Percentiles rank a stretch among this genome's conserved stretches.
Conservation (phyloP, 2,888 invertebrate species). For the Isotomurus palustris region DNA sequence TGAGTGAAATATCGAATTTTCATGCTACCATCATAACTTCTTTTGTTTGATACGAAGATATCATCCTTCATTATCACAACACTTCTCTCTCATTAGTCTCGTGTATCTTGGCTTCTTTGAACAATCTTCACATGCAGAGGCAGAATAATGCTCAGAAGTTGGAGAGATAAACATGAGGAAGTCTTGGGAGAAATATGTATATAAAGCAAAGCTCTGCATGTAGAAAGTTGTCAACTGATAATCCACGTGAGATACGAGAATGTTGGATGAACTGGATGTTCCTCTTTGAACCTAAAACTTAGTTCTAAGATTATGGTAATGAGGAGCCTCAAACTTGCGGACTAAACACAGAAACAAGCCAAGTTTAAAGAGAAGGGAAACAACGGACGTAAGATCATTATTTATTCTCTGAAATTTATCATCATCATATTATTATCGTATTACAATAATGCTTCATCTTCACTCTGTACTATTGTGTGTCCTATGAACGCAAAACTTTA, state of each 20-base stretch:
- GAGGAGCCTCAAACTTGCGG: not conserved
- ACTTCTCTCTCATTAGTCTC: constrained; percentile 5
- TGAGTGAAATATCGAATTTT: too few species aligned
- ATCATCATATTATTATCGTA: too few species aligned
- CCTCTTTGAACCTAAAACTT: not conserved
- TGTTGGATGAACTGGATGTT: constrained; percentile 9
- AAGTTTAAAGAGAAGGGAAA: too few species aligned
- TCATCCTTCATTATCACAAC: too few species aligned
- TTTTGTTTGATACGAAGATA: too few species aligned
- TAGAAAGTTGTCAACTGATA: constrained; percentile 43
- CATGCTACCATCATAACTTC: too few species aligned
- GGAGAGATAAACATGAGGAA: constrained; percentile 1
- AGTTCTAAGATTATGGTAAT: constrained; percentile 1
- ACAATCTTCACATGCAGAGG: not conserved
- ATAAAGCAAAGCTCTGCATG: constrained; percentile 23
- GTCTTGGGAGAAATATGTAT: constrained; percentile 15
- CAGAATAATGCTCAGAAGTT: not conserved
- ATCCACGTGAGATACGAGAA: constrained; percentile 23
- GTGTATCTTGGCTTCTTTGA: not conserved
- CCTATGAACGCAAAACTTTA: too few species aligned
- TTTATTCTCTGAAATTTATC: too few species aligned
- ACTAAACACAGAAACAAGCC: too few species aligned
- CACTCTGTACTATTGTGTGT: too few species aligned
- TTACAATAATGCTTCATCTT: too few species aligned
- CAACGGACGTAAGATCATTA: too few species aligned